Evolutionary conservation across 1,140 invertebrate species (phyloP).

Genomic region (Drosophila busckii): DNA sequence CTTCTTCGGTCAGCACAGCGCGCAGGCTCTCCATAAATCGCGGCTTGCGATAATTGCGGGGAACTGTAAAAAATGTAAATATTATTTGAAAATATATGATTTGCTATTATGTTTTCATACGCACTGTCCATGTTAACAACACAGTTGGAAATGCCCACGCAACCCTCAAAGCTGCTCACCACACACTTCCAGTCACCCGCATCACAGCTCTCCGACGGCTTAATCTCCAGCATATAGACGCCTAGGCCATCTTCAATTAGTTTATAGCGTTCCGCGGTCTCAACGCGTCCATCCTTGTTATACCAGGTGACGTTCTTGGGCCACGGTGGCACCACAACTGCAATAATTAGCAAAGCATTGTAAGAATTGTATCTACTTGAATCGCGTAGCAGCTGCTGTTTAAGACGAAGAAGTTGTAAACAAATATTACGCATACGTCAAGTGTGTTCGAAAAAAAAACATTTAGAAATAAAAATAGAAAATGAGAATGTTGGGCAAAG

Average conservation of each 20-base stretch:
- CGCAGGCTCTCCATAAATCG: slow-evolving; percentile 93
- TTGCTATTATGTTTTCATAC: slow-evolving; percentile 1
- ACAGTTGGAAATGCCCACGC: slow-evolving; percentile 86
- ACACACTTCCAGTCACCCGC: slow-evolving; percentile 94
- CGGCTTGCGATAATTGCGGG: slow-evolving; percentile 92
- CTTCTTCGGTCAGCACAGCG: slow-evolving; percentile 93
- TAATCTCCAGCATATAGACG: slow-evolving; percentile 86
- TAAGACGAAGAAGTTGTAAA: no score
- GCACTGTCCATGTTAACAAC: slow-evolving; percentile 84
- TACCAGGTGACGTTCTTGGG: slow-evolving; percentile 89
- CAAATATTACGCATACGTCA: slow-evolving; percentile 22
- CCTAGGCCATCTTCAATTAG: slow-evolving; percentile 89
- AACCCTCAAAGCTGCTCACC: slow-evolving; percentile 85
- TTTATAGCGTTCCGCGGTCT: slow-evolving; percentile 84
- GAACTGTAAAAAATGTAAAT: slow-evolving; percentile 79
- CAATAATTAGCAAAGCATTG: no score
- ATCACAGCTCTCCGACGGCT: slow-evolving; percentile 86
- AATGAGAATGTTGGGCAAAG: no score
- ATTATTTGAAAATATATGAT: not conserved
- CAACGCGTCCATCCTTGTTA: slow-evolving; percentile 88
- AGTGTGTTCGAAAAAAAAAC: not conserved
- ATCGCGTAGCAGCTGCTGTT: no score
- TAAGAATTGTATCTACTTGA: no score
- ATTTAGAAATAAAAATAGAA: slow-evolving; percentile 4
- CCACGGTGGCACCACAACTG: slow-evolving; percentile 90